phyloP scores from a whole-genome alignment of 2,113 vertebrate genomes.

The Osmerus eperlanus region DNA sequence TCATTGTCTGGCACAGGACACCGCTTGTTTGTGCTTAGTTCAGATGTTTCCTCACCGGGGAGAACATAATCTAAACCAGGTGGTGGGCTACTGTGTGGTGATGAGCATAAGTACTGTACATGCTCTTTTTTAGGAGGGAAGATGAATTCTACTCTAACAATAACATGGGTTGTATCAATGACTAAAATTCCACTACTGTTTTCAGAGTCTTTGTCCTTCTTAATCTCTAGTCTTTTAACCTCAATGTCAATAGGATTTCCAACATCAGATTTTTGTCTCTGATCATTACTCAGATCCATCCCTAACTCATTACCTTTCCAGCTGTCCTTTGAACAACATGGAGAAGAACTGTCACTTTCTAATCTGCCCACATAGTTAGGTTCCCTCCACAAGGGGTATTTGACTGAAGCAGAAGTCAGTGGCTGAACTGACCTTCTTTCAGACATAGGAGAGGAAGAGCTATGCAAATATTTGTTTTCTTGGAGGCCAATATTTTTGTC shows the following conservation, averaged over 20 bases:
- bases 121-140: conserved; percentile 73
- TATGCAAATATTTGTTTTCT: background rate
- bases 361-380: conserved; percentile 50
- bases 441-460: conserved; percentile 12
- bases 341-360: conserved; percentile 26
- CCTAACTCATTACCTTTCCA: conserved; percentile 19
- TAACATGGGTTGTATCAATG: conserved; percentile 83
- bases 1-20: conserved; percentile 15
- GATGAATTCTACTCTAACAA: conserved; percentile 81
- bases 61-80: background rate
- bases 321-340: conserved; percentile 14
- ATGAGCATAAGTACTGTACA: conserved; percentile 58
- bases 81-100: conserved; percentile 11
- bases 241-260: conserved; percentile 24
- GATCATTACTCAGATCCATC: background rate
- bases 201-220: conserved; percentile 31
- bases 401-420: conserved; percentile 29
- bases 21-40: conserved; percentile 17
- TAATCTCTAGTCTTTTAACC: conserved; percentile 29
- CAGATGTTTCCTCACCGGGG: conserved; percentile 28
- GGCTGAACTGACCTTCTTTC: conserved; percentile 19
- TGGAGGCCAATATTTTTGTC: conserved; percentile 5
- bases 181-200: conserved; percentile 69
- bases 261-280: background rate
- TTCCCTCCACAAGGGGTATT: conserved; percentile 71